A percentile compares a stretch with the other conserved stretches of the same genome.
Conservation (phyloP, 2,797 vertebrate species). For the Lacerta agilis region DNA sequence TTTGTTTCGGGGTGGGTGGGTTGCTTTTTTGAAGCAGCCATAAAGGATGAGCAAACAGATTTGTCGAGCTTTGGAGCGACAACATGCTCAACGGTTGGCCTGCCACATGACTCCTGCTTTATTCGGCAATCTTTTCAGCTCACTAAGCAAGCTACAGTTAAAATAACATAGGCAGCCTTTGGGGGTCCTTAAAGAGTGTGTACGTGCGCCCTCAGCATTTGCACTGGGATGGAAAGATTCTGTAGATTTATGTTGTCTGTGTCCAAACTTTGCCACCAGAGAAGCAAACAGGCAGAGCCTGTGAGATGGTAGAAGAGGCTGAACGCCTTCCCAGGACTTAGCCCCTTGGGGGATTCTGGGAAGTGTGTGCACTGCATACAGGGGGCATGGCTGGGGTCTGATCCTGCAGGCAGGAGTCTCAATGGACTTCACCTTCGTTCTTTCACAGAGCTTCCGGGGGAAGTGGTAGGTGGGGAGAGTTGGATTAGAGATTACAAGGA, state of each 20-base stretch:
- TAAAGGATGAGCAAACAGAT: slow-evolving; percentile 45
- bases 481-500: neutral
- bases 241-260: slow-evolving; percentile 24
- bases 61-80: slow-evolving; percentile 45
- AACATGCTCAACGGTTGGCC: slow-evolving; percentile 34
- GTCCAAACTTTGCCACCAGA: neutral
- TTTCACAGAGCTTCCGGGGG: neutral
- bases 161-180: neutral
- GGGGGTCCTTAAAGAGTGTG: slow-evolving; percentile 42
- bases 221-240: neutral
- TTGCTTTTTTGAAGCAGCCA: slow-evolving; percentile 51
- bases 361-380: neutral
- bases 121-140: slow-evolving; percentile 27
- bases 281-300: slow-evolving; percentile 9
- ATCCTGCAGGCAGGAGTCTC: slow-evolving; percentile 10
- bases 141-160: slow-evolving; percentile 33
- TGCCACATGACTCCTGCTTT: neutral
- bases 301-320: neutral
- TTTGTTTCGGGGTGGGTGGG: slow-evolving; percentile 35
- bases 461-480: neutral
- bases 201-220: slow-evolving; percentile 31
- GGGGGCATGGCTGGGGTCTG: neutral
- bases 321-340: neutral
- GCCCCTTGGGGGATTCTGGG: neutral
- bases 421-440: neutral